Percentiles rank a stretch among this genome's conserved stretches.
phyloP scores from a whole-genome alignment of 2,113 vertebrate species.

The Charadrius vociferus region DNA sequence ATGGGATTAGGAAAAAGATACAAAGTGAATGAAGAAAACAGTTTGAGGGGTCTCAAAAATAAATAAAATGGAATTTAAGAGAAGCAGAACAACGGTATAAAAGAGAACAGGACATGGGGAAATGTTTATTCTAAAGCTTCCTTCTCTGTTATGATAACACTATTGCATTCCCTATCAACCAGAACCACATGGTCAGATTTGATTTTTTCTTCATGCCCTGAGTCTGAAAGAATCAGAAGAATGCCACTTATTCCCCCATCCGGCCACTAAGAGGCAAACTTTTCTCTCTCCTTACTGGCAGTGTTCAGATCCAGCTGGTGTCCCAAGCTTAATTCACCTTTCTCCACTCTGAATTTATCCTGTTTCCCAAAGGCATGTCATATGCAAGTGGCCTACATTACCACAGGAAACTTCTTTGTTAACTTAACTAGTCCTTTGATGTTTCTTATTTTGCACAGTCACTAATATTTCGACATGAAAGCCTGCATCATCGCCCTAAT shows the following conservation, averaged over 20 bases:
- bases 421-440: not conserved
- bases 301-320: not conserved
- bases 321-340: not conserved
- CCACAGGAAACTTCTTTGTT: not conserved
- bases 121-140: not conserved
- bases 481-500: rapidly evolving
- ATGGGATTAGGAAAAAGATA: not conserved
- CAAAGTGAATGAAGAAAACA: not conserved
- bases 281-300: not conserved
- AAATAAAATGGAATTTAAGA: not conserved
- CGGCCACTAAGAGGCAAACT: not conserved
- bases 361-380: not conserved
- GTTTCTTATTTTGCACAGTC: not conserved
- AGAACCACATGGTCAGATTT: not conserved
- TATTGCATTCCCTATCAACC: not conserved
- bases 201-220: not conserved
- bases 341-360: not conserved
- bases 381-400: not conserved
- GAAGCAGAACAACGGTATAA: not conserved
- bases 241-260: not conserved
- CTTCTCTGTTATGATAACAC: not conserved
- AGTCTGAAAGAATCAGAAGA: not conserved
- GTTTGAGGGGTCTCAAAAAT: not conserved
- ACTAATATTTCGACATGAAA: not conserved
- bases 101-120: not conserved